Evolutionary conservation across 2,797 vertebrate genomes (phyloP), one percentile per base, ranked within the genome.

Genomic region (Apodemus agrarius): DNA sequence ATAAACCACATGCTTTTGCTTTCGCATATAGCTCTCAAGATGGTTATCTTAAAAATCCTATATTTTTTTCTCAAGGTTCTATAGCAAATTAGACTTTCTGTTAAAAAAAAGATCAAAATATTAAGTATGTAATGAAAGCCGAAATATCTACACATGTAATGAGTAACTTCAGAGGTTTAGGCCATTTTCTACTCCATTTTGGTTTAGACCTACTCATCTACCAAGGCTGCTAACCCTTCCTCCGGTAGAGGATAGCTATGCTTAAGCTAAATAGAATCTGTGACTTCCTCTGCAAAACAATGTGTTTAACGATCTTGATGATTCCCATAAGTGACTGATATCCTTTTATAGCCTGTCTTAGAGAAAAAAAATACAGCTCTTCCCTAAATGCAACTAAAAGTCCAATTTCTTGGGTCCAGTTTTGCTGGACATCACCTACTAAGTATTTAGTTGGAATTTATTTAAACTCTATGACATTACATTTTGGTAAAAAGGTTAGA

Each of bases 81-180:
- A 96, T 74, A 81, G 61, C 8, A 87, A 85, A 79, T 87, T 59
- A 85, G 5, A 91, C 13, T 94, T 82, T 90, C 5, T 61, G 29
- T 87, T 75, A 3, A 12, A 81, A 78, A 89, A 78, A 63, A n/a
- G n/a, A n/a, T 63, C 22, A 14, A 95, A 89, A 46, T 75, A 59
- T 1, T 40, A n/a, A 86, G 26, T 83, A 69, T 87, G 17, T 93
- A 95, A 93, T 4, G 12, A 78, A 90, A 75, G 49, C 0, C 40
- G 31, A 91, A 96, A 80, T 93, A 90, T 31, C 21, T 65, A 96
- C 65, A 37, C 72, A 80, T 88, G 12, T 94, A 94, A 92, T 83
- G 22, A 92, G 17, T 83, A 29, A 94, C n/a, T 89, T 95, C 52
- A 93, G 79, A n/a, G 82, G 92, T 57, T 22, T 37, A 65, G 61